Percentiles rank a stretch among this genome's conserved stretches.
These are phyloP conservation scores for Anhinga anhinga DNA, from an alignment of 2,113 vertebrate genomes.

Conservation along the genomic window DNA sequence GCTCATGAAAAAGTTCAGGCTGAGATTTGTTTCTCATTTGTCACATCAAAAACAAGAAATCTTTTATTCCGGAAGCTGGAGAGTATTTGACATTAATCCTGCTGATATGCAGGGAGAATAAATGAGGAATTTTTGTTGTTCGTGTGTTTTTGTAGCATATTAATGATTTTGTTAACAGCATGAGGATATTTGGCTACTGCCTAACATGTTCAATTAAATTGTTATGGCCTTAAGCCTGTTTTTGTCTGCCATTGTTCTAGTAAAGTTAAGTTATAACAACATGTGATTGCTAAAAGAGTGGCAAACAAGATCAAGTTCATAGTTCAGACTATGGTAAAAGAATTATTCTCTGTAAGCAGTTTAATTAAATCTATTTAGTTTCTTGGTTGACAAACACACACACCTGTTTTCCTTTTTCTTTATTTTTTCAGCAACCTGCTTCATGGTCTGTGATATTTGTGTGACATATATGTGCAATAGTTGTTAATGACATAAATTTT, in stretches of 20 bases:
- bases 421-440: not conserved
- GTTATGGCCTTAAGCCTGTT: not conserved
- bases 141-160: not conserved
- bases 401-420: not conserved
- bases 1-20: constrained; percentile 32
- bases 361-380: not conserved
- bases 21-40: constrained; percentile 49
- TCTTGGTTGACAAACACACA: not conserved
- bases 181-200: not conserved
- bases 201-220: not conserved
- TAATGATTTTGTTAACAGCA: constrained; percentile 24
- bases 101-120: constrained; percentile 4
- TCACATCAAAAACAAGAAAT: constrained; percentile 37
- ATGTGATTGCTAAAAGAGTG: not conserved
- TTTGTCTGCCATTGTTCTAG: not conserved
- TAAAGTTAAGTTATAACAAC: not conserved
- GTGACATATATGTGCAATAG: not conserved
- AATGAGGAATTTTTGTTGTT: constrained; percentile 30
- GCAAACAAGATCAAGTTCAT: not conserved
- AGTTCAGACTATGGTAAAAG: not conserved
- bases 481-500: not conserved
- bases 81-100: constrained; percentile 47
- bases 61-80: constrained; percentile 17
- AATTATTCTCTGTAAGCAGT: not conserved
- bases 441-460: not conserved